phyloP scores from a whole-genome alignment of 2,113 vertebrate genomes.

The Tragelaphus imberbis region DNA sequence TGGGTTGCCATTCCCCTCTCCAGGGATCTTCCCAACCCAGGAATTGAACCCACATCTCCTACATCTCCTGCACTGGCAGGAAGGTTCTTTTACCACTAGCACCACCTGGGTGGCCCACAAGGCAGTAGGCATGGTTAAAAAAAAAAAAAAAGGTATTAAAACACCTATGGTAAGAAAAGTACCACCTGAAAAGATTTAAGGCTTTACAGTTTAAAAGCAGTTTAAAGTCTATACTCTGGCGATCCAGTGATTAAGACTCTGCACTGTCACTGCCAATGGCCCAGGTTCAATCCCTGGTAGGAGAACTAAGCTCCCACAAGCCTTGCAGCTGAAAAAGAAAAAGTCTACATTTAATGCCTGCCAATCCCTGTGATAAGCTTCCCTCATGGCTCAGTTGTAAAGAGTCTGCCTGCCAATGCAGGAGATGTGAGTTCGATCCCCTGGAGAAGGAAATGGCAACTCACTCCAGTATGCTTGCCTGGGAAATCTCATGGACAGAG shows the following conservation, averaged over 20 bases:
- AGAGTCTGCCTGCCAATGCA: neutral
- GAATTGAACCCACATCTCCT: neutral
- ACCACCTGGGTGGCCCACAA: neutral
- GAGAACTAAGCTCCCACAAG: neutral
- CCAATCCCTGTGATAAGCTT: neutral
- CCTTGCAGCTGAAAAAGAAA: neutral
- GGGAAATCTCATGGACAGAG: neutral
- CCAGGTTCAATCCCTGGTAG: neutral
- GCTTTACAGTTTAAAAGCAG: neutral
- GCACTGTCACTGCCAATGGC: neutral
- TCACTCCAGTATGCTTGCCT: neutral
- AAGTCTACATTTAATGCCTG: neutral
- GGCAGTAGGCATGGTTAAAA: neutral
- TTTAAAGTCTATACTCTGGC: neutral
- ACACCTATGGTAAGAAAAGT: neutral
- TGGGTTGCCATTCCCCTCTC: neutral
- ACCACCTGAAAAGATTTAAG: neutral
- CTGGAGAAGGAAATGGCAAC: neutral
- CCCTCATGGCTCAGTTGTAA: neutral
- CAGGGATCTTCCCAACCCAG: neutral
- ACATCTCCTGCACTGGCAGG: neutral
- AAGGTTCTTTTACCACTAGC: neutral
- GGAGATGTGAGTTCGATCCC: neutral
- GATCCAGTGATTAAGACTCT: neutral
- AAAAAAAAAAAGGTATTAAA: neutral